phyloP scores from a whole-genome alignment of 64 coral and sea anemone genomes.

The Stichodactyla helianthus region DNA sequence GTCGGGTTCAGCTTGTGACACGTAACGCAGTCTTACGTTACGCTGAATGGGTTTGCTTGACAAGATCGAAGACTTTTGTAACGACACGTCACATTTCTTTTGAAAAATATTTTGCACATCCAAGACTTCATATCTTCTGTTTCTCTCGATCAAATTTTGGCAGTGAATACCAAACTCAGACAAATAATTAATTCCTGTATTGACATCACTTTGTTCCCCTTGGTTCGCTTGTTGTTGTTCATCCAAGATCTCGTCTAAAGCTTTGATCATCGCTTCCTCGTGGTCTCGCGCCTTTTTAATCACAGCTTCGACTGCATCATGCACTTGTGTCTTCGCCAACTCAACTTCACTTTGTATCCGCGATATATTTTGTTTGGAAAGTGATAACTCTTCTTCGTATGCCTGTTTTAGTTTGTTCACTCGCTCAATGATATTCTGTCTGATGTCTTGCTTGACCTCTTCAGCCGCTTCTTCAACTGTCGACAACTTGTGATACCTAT shows the following conservation, averaged over 20 bases:
- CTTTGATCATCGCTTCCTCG: background rate
- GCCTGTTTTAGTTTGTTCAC: background rate
- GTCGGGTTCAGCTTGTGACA: background rate
- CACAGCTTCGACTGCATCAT: background rate
- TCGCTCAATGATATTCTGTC: background rate
- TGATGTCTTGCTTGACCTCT: background rate
- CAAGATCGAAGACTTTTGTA: background rate
- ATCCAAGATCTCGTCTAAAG: background rate
- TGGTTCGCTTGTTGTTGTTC: background rate
- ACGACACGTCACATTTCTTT: background rate
- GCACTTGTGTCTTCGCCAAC: background rate
- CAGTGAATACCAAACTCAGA: conserved; percentile 1
- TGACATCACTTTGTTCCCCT: background rate
- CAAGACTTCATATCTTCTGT: background rate
- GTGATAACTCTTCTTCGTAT: background rate
- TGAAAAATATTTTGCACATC: background rate
- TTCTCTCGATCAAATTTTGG: background rate
- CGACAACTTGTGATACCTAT: background rate
- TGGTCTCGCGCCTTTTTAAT: background rate
- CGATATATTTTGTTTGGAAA: conserved; percentile 1
- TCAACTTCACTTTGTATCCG: background rate
- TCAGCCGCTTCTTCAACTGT: background rate
- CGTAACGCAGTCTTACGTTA: background rate
- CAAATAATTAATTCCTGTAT: background rate
- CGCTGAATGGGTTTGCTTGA: conserved; percentile 1